Conservation (phyloP, 2,797 vertebrate species). For the Spinibarbus caldwelli region DNA sequence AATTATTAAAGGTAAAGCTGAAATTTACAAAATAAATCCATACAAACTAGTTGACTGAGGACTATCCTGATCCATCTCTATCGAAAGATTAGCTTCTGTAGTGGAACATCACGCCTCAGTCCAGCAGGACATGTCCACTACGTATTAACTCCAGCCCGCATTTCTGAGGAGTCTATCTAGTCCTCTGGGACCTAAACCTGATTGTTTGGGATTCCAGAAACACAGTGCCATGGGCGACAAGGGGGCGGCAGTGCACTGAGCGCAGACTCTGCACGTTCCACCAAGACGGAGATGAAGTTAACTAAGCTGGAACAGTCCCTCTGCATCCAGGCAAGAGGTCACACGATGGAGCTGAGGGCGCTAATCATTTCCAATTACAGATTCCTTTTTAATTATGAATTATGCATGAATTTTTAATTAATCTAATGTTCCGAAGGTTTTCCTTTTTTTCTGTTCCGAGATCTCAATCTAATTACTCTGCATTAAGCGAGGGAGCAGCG, state of each 20-base stretch:
- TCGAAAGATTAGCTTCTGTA: neutral
- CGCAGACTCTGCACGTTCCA: conserved; percentile 1
- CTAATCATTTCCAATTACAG: conserved; percentile 85
- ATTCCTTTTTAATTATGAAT: conserved; percentile 89
- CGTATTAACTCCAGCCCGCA: conserved; percentile 73
- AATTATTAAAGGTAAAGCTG: conserved; percentile 20
- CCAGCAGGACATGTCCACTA: conserved; percentile 70
- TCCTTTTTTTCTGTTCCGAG: conserved; percentile 65
- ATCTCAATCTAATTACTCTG: conserved; percentile 85
- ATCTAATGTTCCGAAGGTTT: conserved; percentile 83
- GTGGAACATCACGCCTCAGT: conserved; percentile 58
- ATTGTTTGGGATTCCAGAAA: conserved; percentile 78
- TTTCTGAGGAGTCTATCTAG: conserved; percentile 70
- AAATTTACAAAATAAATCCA: neutral
- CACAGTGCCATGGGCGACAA: conserved; percentile 70
- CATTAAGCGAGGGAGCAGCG: conserved; percentile 78
- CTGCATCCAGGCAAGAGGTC: conserved; percentile 74
- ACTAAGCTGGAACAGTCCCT: conserved; percentile 70
- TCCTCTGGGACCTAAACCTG: conserved; percentile 69
- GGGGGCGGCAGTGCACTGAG: conserved; percentile 59
- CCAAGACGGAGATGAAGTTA: conserved; percentile 68
- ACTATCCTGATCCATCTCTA: neutral
- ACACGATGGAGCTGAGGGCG: conserved; percentile 75
- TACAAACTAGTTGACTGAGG: neutral
- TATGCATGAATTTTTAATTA: conserved; percentile 89